These are phyloP conservation scores for Phataginus tetradactyla DNA, from an alignment of 2,797 vertebrate genomes.

Conservation along the genomic window DNA sequence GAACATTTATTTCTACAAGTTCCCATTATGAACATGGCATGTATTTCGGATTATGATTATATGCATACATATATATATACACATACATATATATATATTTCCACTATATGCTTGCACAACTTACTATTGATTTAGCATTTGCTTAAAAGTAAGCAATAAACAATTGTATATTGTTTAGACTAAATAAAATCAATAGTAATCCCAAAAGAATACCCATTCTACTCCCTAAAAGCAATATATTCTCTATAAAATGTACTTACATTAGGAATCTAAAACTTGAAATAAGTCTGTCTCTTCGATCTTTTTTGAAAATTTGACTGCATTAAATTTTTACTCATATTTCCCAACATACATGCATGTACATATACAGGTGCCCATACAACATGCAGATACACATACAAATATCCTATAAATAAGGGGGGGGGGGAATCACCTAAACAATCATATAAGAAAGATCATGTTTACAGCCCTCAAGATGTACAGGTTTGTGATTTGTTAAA, in stretches of 20 bases:
- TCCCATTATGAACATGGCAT: not conserved
- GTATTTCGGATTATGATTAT: not conserved
- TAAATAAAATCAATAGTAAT: constrained; percentile 60
- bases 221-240: constrained; percentile 15
- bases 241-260: constrained; percentile 58
- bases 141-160: constrained; percentile 58
- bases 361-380: not conserved
- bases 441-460: not conserved
- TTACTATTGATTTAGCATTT: constrained; percentile 52
- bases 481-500: not conserved
- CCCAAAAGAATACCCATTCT: constrained; percentile 9
- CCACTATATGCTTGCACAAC: not conserved
- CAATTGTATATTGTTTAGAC: constrained; percentile 10
- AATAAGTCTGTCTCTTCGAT: not conserved
- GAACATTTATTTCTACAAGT: not conserved
- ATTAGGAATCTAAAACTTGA: constrained; percentile 32
- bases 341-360: not conserved
- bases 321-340: not conserved
- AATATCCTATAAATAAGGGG: not conserved
- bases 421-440: not conserved
- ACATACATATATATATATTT: not conserved
- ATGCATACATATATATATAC: not conserved
- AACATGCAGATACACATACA: not conserved
- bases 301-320: not conserved
- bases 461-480: not conserved